Evolutionary conservation across 2,797 vertebrate genomes (phyloP).

Genomic region (Eidolon dupreanum): DNA sequence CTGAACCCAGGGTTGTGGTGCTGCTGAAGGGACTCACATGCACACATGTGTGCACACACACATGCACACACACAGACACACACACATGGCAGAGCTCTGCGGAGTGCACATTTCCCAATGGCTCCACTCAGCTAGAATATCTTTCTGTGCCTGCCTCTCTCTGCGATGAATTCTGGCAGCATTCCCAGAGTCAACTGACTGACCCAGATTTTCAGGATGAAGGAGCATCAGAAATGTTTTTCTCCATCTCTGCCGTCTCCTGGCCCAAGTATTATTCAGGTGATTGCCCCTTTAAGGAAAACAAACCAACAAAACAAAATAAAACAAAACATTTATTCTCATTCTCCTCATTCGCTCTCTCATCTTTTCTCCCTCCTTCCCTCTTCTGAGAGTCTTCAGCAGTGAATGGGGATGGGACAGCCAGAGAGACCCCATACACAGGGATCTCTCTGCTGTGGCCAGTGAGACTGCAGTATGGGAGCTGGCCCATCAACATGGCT

Average conservation of each 20-base stretch:
- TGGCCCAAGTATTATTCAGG: neutral
- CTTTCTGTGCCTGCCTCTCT: neutral
- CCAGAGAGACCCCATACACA: neutral
- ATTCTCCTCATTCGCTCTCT: neutral
- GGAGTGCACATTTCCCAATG: rapidly evolving
- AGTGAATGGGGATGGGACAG: neutral
- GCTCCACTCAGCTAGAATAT: neutral
- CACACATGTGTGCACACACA: no score
- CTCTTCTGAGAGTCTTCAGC: neutral
- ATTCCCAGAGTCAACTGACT: neutral
- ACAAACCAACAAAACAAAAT: neutral
- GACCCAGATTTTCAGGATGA: conserved; percentile 66
- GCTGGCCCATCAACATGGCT: neutral
- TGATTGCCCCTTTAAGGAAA: conserved; percentile 26
- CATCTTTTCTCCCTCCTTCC: neutral
- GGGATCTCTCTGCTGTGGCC: neutral
- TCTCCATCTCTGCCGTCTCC: neutral
- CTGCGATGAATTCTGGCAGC: conserved; percentile 12
- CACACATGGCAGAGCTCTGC: rapidly evolving
- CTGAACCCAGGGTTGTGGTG: neutral
- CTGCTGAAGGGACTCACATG: neutral
- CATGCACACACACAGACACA: rapidly evolving
- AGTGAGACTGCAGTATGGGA: neutral
- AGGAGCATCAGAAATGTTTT: conserved; percentile 56
- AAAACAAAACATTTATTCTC: neutral